Percentiles rank a stretch among this genome's conserved stretches.
These are phyloP conservation scores for Trichosurus vulpecula DNA, from an alignment of 2,797 vertebrate species.

Conservation along the genomic window DNA sequence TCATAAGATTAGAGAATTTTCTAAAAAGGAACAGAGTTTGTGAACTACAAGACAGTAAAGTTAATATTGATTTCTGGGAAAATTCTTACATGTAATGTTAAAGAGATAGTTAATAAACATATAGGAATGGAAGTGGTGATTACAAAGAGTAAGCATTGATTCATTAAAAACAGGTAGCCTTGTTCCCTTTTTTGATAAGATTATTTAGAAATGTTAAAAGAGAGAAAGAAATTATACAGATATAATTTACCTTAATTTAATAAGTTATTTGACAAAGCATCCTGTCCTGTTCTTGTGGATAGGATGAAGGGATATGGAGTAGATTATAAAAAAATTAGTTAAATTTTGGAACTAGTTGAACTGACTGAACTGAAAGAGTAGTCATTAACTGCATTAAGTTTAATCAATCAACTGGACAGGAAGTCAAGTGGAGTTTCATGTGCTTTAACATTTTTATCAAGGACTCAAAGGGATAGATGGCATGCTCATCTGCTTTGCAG, in stretches of 20 bases:
- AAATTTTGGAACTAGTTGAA: not conserved
- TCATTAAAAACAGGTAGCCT: not conserved
- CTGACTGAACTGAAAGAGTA: not conserved
- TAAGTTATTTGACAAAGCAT: not conserved
- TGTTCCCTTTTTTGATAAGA: not conserved
- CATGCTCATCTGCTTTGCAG: not conserved
- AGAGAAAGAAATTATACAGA: not conserved
- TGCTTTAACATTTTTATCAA: not conserved
- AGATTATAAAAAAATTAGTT: not conserved
- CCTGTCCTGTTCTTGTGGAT: not conserved
- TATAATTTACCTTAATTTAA: not conserved
- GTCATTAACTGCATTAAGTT: not conserved
- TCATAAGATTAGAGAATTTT: not conserved
- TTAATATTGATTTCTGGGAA: not conserved
- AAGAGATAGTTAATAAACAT: not conserved
- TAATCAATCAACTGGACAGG: not conserved
- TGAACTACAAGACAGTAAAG: not conserved
- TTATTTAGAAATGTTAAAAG: not conserved
- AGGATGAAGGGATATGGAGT: not conserved
- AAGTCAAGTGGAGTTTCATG: not conserved
- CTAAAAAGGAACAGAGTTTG: not conserved
- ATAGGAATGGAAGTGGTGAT: not conserved
- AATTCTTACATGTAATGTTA: not conserved
- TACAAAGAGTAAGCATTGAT: not conserved
- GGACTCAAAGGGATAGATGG: not conserved